A percentile compares a stretch with the other conserved stretches of the same genome.
Evolutionary conservation across 2,888 invertebrate species (phyloP).

Genomic region (Acronicta leporina): DNA sequence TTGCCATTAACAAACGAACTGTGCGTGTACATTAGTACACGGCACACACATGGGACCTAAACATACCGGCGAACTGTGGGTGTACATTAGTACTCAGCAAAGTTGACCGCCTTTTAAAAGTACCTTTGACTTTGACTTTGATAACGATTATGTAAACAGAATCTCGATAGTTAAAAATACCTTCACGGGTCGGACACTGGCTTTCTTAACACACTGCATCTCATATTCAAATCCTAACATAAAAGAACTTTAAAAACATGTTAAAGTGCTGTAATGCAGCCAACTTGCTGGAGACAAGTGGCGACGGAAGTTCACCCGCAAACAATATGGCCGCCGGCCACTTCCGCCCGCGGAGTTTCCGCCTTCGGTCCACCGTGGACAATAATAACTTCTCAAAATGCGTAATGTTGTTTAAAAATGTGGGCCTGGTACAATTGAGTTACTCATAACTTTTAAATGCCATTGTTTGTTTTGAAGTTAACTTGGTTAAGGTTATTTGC

Average conservation of each 20-base stretch:
- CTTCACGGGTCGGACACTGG: no score
- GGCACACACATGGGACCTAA: no score
- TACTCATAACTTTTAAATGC: constrained; percentile 21
- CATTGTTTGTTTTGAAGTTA: constrained; percentile 9
- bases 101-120: no score
- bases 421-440: constrained; percentile 42
- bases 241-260: constrained; percentile 62
- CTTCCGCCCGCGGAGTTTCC: constrained; percentile 73
- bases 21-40: no score
- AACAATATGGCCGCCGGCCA: constrained; percentile 81
- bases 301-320: constrained; percentile 75
- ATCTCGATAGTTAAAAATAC: no score
- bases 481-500: neutral
- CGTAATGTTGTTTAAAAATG: constrained; percentile 60
- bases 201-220: no score
- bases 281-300: constrained; percentile 66
- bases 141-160: no score
- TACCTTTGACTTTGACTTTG: no score
- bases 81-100: no score
- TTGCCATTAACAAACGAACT: no score
- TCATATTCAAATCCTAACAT: constrained; percentile 31
- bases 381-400: constrained; percentile 63
- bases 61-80: no score
- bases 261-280: constrained; percentile 61
- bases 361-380: constrained; percentile 55